Base-by-base conservation (phyloP, 2,888 invertebrate genomes). In the Erynnis tages region DNA sequence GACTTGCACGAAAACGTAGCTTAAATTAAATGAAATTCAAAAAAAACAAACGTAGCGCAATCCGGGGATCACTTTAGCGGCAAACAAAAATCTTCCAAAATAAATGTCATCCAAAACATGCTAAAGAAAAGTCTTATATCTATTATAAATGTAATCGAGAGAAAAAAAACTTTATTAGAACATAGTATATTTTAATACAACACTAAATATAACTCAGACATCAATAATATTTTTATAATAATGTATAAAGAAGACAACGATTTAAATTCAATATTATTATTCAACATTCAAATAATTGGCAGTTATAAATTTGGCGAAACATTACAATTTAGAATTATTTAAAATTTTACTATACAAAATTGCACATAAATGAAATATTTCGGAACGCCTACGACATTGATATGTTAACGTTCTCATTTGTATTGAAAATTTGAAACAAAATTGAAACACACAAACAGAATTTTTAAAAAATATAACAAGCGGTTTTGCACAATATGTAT, bases 11-110 rank as follows among this genome's bases (percentile, higher is more conserved):
- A 83, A 86, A 84, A 82, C 65, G 70, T 69, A 69, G 61, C 53
- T 54, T 58, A 66, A 66, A 60, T 54, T 32, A 54, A 62, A 65
- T 53, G 30, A 56, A 69, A 62, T 56, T 59, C 63, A 59, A 60
- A 57, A 58, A 60, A 65, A 60, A 57, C 54, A 56, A 65, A 62
- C 60, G 53, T 57, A 67, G 38, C 40, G 8, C 30, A 34, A 46
- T 38, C 52, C 21, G 10, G 66, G 57, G 59, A 54, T 60, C 68
- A 71, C 64, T 59, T 59, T 56, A 65, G 68, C 64, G 59, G 62
- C 56, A 57, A 82, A 84, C 67, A 69, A 69, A 73, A 82, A 75
- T 88, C 89, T 88, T 89, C 89, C 89, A 89, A 89, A 89, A 89
- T 88, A 89, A 89, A 89, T 85, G 87, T 77, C 61, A 64, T 67